A percentile compares a stretch with the other conserved stretches of the same genome.
phyloP scores from a whole-genome alignment of 2,113 vertebrate species.

The Naja naja region DNA sequence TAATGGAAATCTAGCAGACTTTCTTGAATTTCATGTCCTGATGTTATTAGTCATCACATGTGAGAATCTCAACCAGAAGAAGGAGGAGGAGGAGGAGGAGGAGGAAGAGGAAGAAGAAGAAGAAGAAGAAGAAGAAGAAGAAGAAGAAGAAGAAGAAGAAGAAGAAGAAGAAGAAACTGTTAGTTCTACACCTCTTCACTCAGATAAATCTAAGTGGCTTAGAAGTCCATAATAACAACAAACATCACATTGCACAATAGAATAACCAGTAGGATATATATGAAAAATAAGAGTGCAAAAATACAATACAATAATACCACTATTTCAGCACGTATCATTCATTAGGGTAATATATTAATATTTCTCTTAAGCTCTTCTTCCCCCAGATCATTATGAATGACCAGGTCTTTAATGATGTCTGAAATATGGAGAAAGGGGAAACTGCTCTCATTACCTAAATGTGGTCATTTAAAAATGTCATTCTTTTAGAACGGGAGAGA shows the following conservation, averaged over 20 bases:
- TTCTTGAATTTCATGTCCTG: constrained; percentile 24
- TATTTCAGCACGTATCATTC: neutral
- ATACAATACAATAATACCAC: neutral
- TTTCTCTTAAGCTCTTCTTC: neutral
- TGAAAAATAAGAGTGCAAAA: neutral
- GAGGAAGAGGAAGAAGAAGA: too few relatives aligned
- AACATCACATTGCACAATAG: neutral
- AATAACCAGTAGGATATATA: too few relatives aligned
- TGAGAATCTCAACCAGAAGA: neutral
- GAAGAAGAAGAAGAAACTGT: neutral
- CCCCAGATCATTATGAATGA: neutral
- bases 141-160: too few relatives aligned
- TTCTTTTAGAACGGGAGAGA: neutral
- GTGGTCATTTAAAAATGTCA: neutral
- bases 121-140: too few relatives aligned
- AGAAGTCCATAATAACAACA: neutral
- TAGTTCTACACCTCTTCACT: neutral
- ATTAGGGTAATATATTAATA: neutral
- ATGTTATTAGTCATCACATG: neutral
- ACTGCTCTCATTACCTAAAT: neutral
- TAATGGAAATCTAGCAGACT: neutral
- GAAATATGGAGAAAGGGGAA: neutral
- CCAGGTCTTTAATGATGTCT: neutral
- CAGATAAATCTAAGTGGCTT: neutral
- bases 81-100: too few relatives aligned